These are phyloP conservation scores for Graphium colonna DNA, from an alignment of 2,888 invertebrate genomes.

Conservation along the genomic window DNA sequence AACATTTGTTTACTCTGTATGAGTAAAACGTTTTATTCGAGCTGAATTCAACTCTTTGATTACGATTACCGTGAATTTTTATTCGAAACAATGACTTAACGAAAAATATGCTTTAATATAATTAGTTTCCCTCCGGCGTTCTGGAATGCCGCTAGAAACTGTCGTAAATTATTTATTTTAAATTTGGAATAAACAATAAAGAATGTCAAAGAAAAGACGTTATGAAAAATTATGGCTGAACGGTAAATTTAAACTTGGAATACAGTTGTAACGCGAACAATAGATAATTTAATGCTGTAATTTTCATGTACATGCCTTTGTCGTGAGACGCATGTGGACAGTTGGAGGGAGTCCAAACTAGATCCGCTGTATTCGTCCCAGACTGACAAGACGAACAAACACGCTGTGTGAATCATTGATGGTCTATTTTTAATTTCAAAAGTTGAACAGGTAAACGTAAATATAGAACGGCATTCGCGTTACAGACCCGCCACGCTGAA, in stretches of 20 bases:
- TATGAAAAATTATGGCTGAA: constrained; percentile 2
- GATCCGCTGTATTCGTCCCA: constrained; percentile 14
- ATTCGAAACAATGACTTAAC: too few species aligned
- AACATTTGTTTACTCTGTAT: constrained; percentile 17
- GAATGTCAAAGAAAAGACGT: background rate
- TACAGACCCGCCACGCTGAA: background rate
- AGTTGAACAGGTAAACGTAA: constrained; percentile 9
- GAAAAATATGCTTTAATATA: too few species aligned
- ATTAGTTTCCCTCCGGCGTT: background rate
- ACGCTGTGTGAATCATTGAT: constrained; percentile 17
- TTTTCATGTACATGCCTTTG: background rate
- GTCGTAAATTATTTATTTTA: background rate
- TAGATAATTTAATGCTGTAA: constrained; percentile 5
- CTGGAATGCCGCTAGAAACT: background rate
- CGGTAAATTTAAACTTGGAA: constrained; percentile 2
- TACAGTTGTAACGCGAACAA: constrained; percentile 10
- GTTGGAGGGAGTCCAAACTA: constrained; percentile 22
- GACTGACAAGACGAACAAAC: constrained; percentile 16
- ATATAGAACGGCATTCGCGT: constrained; percentile 1
- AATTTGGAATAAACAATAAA: background rate
- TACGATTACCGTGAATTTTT: background rate
- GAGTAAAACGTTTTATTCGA: constrained; percentile 17
- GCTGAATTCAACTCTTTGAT: constrained; percentile 8
- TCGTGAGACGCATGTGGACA: constrained; percentile 9
- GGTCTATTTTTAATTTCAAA: constrained; percentile 15